Conservation (phyloP, 2,797 vertebrate genomes). For the Melanotaenia pygmaea region DNA sequence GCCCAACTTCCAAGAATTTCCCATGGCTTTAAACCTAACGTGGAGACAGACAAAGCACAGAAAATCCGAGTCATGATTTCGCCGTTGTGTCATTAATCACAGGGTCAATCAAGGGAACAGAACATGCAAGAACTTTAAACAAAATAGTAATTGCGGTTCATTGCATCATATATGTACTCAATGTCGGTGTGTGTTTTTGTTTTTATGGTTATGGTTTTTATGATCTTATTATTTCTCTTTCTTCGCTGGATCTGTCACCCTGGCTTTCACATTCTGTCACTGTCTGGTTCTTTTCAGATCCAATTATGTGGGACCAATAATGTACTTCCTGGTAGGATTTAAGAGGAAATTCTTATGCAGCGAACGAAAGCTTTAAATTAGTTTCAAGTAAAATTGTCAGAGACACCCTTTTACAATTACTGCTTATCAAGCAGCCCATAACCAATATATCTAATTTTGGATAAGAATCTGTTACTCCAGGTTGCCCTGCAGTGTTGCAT, state of each 20-base stretch:
- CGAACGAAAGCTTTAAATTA: conserved; percentile 39
- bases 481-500: not conserved
- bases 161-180: conserved; percentile 33
- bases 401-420: too few relatives aligned
- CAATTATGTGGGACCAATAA: conserved; percentile 58
- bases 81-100: conserved; percentile 47
- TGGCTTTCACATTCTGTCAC: conserved; percentile 3
- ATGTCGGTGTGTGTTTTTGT: not conserved
- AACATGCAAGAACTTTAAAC: conserved; percentile 30
- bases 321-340: conserved; percentile 33
- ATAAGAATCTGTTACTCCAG: too few relatives aligned
- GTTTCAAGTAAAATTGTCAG: too few relatives aligned
- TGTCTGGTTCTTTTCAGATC: conserved; percentile 14
- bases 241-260: conserved; percentile 22
- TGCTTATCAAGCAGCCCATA: too few relatives aligned
- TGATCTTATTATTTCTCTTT: not conserved
- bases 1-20: conserved; percentile 26
- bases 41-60: conserved; percentile 32
- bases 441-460: too few relatives aligned
- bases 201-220: not conserved
- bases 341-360: conserved; percentile 49
- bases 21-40: conserved; percentile 40
- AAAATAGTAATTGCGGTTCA: conserved; percentile 33
- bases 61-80: conserved; percentile 32
- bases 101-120: conserved; percentile 36